Percentiles rank a stretch among this genome's conserved stretches.
Conservation (phyloP, 2,888 invertebrate species). For the Sphaeridia pumilis region DNA sequence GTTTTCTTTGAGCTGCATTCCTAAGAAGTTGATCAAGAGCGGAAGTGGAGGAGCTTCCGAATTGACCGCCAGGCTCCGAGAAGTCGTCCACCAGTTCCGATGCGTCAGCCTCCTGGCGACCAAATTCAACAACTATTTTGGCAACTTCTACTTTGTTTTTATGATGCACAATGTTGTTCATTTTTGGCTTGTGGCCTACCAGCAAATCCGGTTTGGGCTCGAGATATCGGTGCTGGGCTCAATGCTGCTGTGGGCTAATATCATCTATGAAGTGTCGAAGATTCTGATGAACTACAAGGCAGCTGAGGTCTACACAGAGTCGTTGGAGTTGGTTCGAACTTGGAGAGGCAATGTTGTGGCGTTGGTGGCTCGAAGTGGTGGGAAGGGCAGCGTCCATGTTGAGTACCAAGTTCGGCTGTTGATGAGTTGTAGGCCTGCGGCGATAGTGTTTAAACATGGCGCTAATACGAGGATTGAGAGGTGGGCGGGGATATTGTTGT, state of each 20-base stretch:
- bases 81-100: no score
- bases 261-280: background rate
- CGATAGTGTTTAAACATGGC: no score
- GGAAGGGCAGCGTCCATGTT: background rate
- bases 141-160: background rate
- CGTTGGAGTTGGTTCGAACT: no score
- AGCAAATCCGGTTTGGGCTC: background rate
- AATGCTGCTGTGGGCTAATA: background rate
- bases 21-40: no score
- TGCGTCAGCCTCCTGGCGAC: background rate
- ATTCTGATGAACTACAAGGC: background rate
- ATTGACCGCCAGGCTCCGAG: background rate
- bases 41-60: background rate
- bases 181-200: constrained; percentile 1
- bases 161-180: background rate
- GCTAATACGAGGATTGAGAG: background rate
- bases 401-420: no score
- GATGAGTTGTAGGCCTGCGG: no score
- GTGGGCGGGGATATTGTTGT: background rate
- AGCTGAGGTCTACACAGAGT: no score
- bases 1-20: no score
- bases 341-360: no score
- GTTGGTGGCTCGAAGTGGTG: no score
- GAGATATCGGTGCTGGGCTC: background rate
- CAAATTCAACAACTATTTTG: background rate